Percentiles rank a stretch among this genome's conserved stretches.
phyloP scores from a whole-genome alignment of 2,888 invertebrate genomes.

The Luperina nickerlii region DNA sequence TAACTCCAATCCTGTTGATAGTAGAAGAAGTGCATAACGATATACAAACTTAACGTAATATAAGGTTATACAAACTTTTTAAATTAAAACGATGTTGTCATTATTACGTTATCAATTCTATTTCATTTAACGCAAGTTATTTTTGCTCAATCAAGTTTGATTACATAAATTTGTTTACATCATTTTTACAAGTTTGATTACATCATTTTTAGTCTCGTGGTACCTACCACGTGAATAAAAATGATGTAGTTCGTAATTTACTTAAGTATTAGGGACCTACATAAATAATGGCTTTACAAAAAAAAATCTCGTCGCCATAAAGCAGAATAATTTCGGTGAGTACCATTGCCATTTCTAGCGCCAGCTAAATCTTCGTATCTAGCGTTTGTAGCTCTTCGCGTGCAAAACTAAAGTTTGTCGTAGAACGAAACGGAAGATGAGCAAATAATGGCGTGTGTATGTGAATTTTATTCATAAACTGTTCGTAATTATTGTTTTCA shows the following conservation, averaged over 20 bases:
- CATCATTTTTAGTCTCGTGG: too few relatives aligned
- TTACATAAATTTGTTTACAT: not conserved
- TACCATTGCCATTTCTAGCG: constrained; percentile 36
- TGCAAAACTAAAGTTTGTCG: constrained; percentile 71
- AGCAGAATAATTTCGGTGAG: not conserved
- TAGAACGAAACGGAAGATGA: constrained; percentile 74
- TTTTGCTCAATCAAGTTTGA: not conserved
- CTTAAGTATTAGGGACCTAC: not conserved
- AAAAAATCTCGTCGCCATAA: not conserved
- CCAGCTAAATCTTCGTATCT: constrained; percentile 43
- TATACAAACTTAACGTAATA: too few relatives aligned
- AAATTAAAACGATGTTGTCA: too few relatives aligned
- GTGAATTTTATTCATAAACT: constrained; percentile 70
- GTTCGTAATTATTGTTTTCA: constrained; percentile 58
- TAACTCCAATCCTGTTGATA: not conserved
- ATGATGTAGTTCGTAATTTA: too few relatives aligned
- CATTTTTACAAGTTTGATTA: too few relatives aligned
- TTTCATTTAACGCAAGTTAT: not conserved
- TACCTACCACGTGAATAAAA: not conserved
- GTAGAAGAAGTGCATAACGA: not conserved
- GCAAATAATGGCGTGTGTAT: constrained; percentile 72
- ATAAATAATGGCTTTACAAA: too few relatives aligned
- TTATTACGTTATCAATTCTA: not conserved
- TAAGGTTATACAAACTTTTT: not conserved
- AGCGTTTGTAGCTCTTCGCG: constrained; percentile 75